Evolutionary conservation across 2,113 vertebrate genomes (phyloP).

Genomic region (Caranx ignobilis): DNA sequence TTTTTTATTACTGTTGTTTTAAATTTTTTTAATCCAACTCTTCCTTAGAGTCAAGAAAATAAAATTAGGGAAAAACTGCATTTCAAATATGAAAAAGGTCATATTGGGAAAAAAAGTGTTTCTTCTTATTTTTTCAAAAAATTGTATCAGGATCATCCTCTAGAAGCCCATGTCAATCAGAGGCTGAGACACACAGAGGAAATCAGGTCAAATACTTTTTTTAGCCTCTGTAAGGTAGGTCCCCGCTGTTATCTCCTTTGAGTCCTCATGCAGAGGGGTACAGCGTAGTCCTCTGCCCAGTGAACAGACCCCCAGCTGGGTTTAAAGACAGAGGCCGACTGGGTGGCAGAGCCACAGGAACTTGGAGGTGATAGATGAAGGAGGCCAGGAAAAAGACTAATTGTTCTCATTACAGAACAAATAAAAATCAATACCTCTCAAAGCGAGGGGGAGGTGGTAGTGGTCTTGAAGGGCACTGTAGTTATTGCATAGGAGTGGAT

Average conservation of each 20-base stretch:
- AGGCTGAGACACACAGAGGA: background rate
- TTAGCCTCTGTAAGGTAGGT: background rate
- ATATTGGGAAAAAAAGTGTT: background rate
- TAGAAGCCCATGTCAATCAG: background rate
- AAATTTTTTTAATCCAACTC: background rate
- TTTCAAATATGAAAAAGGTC: conserved; percentile 12
- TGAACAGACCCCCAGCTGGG: conserved; percentile 58
- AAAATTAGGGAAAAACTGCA: background rate
- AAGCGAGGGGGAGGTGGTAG: conserved; percentile 66
- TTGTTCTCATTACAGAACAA: conserved; percentile 83
- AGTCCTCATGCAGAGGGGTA: conserved; percentile 21
- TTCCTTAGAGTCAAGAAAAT: conserved; percentile 1
- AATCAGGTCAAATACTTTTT: background rate
- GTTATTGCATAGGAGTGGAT: conserved; percentile 78
- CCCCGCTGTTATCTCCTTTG: conserved; percentile 17
- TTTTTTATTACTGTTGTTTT: conserved; percentile 27
- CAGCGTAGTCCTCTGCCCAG: conserved; percentile 54
- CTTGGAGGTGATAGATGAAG: conserved; percentile 77
- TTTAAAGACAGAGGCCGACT: conserved; percentile 53
- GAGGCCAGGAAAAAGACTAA: conserved; percentile 79
- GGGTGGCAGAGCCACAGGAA: conserved; percentile 60
- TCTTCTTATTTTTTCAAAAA: background rate
- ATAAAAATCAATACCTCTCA: conserved; percentile 82
- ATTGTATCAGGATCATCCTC: background rate
- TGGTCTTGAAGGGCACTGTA: conserved; percentile 78